Evolutionary conservation across 1,140 invertebrate species (phyloP).

Genomic region (Aradophagus sp.): DNA sequence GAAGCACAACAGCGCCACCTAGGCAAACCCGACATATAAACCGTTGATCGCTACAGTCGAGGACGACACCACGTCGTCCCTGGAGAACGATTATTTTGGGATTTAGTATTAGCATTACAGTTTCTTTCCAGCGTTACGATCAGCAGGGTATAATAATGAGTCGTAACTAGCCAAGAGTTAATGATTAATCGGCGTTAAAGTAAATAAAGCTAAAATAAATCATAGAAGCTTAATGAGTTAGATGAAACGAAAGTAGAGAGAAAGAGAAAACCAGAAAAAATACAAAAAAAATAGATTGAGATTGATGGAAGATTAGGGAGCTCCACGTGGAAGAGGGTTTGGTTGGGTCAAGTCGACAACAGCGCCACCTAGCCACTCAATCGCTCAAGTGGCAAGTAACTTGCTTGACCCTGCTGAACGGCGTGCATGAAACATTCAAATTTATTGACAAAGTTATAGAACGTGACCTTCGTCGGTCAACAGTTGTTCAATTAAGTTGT

Average conservation of each 20-base stretch:
- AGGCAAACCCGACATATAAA: constrained; percentile 19
- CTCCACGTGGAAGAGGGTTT: background rate
- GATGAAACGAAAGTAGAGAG: constrained; percentile 7
- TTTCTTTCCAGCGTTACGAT: constrained; percentile 43
- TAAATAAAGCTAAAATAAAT: constrained; percentile 30
- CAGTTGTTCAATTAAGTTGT: too few relatives aligned
- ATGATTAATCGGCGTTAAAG: constrained; percentile 19
- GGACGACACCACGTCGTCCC: constrained; percentile 38
- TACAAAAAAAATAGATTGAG: constrained; percentile 2
- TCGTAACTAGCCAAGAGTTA: constrained; percentile 32
- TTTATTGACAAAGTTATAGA: too few relatives aligned
- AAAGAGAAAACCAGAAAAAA: constrained; percentile 24
- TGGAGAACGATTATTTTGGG: constrained; percentile 67
- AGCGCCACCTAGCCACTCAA: too few relatives aligned
- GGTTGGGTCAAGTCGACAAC: too few relatives aligned
- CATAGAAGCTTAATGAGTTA: constrained; percentile 17
- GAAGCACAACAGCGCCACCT: too few relatives aligned
- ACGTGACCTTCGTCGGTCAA: too few relatives aligned
- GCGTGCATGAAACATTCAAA: too few relatives aligned
- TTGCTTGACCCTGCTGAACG: too few relatives aligned
- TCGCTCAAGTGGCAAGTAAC: too few relatives aligned
- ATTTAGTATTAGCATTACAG: constrained; percentile 71
- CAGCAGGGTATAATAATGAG: constrained; percentile 50
- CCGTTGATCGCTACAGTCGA: constrained; percentile 17
- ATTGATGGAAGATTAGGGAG: background rate